A percentile compares a stretch with the other conserved stretches of the same genome.
Evolutionary conservation across 2,113 vertebrate species (phyloP).

Genomic region (Gnathonemus longibarbis): DNA sequence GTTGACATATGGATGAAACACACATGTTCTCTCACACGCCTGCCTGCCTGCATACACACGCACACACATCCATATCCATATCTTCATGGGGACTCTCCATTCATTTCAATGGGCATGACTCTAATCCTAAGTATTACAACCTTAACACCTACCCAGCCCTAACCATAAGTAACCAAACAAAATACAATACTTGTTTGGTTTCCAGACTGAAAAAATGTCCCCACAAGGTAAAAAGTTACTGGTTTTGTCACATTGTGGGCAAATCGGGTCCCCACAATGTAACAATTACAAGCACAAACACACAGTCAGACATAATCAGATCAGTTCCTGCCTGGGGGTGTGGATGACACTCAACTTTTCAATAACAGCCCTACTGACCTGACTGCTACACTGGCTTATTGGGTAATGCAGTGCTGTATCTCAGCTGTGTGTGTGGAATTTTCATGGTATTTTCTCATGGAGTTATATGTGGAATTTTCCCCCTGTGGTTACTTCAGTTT

Average conservation of each 20-base stretch:
- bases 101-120: background rate
- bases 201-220: too few relatives aligned
- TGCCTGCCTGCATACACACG: background rate
- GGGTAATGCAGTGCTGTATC: background rate
- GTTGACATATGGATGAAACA: background rate
- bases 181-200: background rate
- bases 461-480: background rate
- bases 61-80: background rate
- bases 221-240: too few relatives aligned
- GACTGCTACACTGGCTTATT: background rate
- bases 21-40: background rate
- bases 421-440: background rate
- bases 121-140: background rate
- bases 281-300: background rate
- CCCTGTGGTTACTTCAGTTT: background rate
- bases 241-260: too few relatives aligned
- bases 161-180: background rate
- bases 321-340: background rate
- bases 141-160: background rate
- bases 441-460: background rate
- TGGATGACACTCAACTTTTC: background rate
- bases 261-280: background rate
- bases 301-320: background rate
- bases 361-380: background rate
- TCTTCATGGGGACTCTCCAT: background rate